Conservation (phyloP, 2,888 invertebrate species). For the Venusia cambrica region DNA sequence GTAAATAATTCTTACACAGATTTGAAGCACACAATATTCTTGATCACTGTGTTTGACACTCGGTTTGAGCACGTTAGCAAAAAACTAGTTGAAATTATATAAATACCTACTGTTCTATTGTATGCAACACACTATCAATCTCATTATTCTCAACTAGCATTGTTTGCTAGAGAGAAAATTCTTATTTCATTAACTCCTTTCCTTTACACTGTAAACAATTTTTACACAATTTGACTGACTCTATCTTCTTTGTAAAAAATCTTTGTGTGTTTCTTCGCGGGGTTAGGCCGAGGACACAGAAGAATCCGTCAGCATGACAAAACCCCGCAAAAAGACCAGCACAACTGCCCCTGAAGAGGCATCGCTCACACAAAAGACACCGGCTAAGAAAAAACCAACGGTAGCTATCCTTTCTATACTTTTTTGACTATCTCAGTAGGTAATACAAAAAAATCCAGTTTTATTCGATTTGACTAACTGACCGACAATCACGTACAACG, state of each 20-base stretch:
- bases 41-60: no score
- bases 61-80: no score
- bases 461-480: no score
- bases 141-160: no score
- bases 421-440: slow-evolving; percentile 69
- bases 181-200: slow-evolving; percentile 5
- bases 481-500: no score
- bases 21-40: slow-evolving; percentile 3
- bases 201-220: slow-evolving; percentile 14
- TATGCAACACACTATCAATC: no score
- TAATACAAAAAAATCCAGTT: no score
- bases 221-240: slow-evolving; percentile 23
- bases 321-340: slow-evolving; percentile 74
- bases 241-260: slow-evolving; percentile 36
- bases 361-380: slow-evolving; percentile 75
- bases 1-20: not conserved
- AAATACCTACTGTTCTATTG: no score
- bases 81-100: no score
- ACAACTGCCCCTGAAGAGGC: slow-evolving; percentile 76
- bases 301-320: slow-evolving; percentile 72
- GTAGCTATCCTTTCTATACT: slow-evolving; percentile 46
- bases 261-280: slow-evolving; percentile 45
- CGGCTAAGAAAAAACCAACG: slow-evolving; percentile 74
- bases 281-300: slow-evolving; percentile 72
- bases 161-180: no score